These are phyloP conservation scores for Cryptotis parvus DNA, from an alignment of 2,113 vertebrate genomes.

Conservation along the genomic window DNA sequence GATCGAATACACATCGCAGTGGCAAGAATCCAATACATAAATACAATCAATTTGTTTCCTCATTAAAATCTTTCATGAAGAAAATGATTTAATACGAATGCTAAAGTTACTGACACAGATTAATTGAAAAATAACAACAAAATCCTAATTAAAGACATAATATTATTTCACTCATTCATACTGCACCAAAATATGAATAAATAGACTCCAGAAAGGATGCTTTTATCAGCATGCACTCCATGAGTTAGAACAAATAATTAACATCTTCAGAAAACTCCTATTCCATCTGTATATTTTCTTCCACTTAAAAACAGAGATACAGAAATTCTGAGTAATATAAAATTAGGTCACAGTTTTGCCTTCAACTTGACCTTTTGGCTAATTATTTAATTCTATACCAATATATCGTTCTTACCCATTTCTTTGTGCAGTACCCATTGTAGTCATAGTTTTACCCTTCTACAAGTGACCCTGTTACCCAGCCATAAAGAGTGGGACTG, in stretches of 20 bases:
- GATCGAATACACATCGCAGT: constrained; percentile 61
- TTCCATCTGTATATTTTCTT: not conserved
- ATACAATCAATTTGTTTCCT: constrained; percentile 83
- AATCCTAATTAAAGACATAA: constrained; percentile 81
- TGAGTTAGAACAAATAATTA: not conserved
- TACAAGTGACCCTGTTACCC: not conserved
- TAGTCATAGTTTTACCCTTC: not conserved
- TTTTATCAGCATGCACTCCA: constrained; percentile 35
- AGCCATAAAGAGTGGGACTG: constrained; percentile 17
- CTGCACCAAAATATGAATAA: constrained; percentile 29
- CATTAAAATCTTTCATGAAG: constrained; percentile 85
- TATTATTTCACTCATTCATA: constrained; percentile 78
- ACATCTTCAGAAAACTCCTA: not conserved
- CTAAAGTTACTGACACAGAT: constrained; percentile 81
- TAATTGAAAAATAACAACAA: constrained; percentile 80
- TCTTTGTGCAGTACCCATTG: not conserved
- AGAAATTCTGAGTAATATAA: constrained; percentile 6
- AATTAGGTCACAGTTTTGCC: constrained; percentile 56
- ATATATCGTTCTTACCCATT: constrained; percentile 8
- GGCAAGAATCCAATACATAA: constrained; percentile 82
- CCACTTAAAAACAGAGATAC: constrained; percentile 2
- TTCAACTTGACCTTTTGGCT: constrained; percentile 6
- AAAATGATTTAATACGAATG: constrained; percentile 85
- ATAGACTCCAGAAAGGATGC: not conserved
- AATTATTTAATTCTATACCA: not conserved